Evolutionary conservation across 2,113 vertebrate species (phyloP).

Genomic region (Petrocephalus zakoni): DNA sequence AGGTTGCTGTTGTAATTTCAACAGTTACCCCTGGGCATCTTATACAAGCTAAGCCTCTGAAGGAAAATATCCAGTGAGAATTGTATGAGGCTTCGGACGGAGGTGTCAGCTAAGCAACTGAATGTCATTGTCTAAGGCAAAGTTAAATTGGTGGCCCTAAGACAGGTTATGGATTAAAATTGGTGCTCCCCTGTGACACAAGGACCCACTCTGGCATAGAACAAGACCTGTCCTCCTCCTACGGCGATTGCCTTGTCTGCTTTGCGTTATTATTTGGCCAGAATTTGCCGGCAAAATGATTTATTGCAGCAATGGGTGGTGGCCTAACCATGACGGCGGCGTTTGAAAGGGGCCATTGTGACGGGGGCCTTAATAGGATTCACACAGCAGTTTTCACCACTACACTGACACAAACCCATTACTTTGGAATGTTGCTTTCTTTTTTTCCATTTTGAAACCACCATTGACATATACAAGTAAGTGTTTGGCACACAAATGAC

Average conservation of each 20-base stretch:
- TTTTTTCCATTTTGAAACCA: background rate
- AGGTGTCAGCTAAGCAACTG: background rate
- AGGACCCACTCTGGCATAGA: background rate
- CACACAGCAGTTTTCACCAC: background rate
- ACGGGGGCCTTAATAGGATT: background rate
- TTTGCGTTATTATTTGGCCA: background rate
- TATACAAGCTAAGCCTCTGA: background rate
- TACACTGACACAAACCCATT: background rate
- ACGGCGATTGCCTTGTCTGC: background rate
- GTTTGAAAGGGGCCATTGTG: background rate
- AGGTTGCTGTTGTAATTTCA: background rate
- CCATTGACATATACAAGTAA: background rate
- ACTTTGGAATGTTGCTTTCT: background rate
- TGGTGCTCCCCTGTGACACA: background rate
- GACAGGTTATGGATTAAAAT: background rate
- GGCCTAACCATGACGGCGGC: background rate
- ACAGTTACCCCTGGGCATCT: background rate
- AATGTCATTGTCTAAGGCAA: background rate
- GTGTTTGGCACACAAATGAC: background rate
- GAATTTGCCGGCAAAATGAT: conserved; percentile 6
- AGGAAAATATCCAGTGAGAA: background rate
- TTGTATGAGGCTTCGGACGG: background rate
- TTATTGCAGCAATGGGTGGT: background rate
- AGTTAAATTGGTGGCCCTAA: background rate
- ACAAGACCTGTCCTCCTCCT: background rate